Evolutionary conservation across 2,888 invertebrate genomes (phyloP).

Genomic region (Drosophila phalerata): DNA sequence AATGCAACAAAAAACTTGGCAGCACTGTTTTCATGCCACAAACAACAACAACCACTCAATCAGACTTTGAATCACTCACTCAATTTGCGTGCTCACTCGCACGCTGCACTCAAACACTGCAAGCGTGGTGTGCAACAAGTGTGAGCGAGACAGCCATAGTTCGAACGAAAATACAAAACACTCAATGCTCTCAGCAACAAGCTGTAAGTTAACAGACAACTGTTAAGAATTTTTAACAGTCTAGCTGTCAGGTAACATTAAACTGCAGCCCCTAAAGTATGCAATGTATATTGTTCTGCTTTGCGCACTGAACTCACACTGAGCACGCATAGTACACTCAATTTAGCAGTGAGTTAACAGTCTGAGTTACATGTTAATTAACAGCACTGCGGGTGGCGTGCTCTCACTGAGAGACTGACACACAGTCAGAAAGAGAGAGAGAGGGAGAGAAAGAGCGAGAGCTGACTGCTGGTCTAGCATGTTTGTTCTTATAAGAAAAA

Average conservation of each 20-base stretch:
- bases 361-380: conserved; percentile 40
- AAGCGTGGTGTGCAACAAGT: conserved; percentile 22
- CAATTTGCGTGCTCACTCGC: conserved; percentile 30
- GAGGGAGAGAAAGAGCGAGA: conserved; percentile 17
- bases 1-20: conserved; percentile 37
- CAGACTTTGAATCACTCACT: conserved; percentile 7
- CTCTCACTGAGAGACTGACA: conserved; percentile 29
- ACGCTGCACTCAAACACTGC: conserved; percentile 20
- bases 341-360: conserved; percentile 31
- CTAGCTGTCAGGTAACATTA: conserved; percentile 8
- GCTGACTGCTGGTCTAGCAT: conserved; percentile 26
- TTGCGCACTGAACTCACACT: conserved; percentile 32
- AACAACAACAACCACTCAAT: conserved; percentile 15
- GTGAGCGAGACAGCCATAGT: conserved; percentile 47
- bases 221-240: conserved; percentile 15
- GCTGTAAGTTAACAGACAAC: conserved; percentile 23
- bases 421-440: conserved; percentile 23
- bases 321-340: conserved; percentile 26
- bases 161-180: conserved; percentile 5
- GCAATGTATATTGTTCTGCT: conserved; percentile 15
- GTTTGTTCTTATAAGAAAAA: conserved; percentile 63
- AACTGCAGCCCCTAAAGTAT: conserved; percentile 51
- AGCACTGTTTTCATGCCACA: conserved; percentile 42
- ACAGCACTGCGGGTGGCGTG: conserved; percentile 48
- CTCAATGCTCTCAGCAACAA: conserved; percentile 22